A percentile compares a stretch with the other conserved stretches of the same genome.
Evolutionary conservation across 2,113 vertebrate genomes (phyloP).

Genomic region (Tichodroma muraria): DNA sequence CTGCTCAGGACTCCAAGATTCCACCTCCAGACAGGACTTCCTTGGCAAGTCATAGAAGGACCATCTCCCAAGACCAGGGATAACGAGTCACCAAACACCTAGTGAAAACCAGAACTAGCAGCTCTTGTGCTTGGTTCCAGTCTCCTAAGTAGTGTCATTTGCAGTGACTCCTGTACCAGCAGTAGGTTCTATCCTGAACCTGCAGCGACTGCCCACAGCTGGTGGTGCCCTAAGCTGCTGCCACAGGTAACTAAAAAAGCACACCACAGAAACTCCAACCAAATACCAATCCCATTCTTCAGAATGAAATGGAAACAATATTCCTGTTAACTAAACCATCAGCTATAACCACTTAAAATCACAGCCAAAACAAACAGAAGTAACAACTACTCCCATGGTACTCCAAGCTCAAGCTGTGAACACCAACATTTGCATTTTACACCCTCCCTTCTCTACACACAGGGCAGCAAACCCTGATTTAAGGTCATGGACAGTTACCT

Average conservation of each 20-base stretch:
- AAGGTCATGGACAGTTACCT: neutral
- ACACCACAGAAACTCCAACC: neutral
- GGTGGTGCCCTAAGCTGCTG: neutral
- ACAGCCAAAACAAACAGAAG: neutral
- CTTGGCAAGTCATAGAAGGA: neutral
- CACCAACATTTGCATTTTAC: accelerated
- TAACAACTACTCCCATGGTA: neutral
- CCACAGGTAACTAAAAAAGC: neutral
- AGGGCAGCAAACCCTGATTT: neutral
- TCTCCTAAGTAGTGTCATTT: neutral
- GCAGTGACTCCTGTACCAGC: accelerated
- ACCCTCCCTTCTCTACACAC: neutral
- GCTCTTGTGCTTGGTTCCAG: neutral
- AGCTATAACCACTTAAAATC: neutral
- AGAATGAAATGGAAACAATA: neutral
- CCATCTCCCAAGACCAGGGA: neutral
- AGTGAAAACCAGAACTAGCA: neutral
- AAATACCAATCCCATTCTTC: neutral
- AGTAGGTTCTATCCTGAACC: neutral
- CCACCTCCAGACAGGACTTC: neutral
- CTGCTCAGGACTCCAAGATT: neutral
- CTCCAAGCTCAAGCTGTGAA: neutral
- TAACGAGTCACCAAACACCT: neutral
- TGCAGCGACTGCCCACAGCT: neutral
- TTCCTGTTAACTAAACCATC: neutral